Percentiles rank a stretch among this genome's conserved stretches.
Conservation (phyloP, 2,113 vertebrate species). For the Catharus minimus region DNA sequence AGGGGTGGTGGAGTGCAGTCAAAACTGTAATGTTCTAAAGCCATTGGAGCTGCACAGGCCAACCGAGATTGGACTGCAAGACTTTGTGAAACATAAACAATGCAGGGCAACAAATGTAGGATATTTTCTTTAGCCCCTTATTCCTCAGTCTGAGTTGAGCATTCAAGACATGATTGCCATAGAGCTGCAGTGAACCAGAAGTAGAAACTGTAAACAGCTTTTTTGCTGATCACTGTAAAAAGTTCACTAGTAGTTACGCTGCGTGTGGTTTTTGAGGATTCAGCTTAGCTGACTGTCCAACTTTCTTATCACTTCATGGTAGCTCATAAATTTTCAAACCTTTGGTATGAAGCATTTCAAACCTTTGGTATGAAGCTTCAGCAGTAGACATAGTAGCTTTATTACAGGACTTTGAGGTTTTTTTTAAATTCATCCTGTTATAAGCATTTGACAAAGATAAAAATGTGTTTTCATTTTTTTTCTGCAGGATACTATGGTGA, state of each 20-base stretch:
- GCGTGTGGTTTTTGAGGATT: not conserved
- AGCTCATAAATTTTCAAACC: not conserved
- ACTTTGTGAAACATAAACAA: not conserved
- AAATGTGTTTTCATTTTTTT: constrained; percentile 66
- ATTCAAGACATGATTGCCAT: not conserved
- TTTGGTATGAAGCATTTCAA: not conserved
- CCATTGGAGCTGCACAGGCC: not conserved
- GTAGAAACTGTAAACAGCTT: not conserved
- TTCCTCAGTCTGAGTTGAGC: not conserved
- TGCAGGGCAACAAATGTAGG: not conserved
- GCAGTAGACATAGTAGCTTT: not conserved
- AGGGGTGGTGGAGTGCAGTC: not conserved
- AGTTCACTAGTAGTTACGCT: not conserved
- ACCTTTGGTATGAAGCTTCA: not conserved
- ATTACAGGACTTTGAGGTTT: not conserved
- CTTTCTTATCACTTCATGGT: not conserved
- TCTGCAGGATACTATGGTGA: constrained; percentile 93
- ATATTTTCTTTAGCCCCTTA: not conserved
- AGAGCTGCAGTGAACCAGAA: not conserved
- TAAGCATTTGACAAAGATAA: constrained; percentile 33
- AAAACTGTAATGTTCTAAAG: not conserved
- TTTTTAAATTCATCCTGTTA: not conserved
- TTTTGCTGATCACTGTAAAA: not conserved
- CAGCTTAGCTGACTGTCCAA: not conserved
- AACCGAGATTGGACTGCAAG: not conserved